Conservation (phyloP, 64 coral and sea anemone genomes). For the Montipora efflorescens region DNA sequence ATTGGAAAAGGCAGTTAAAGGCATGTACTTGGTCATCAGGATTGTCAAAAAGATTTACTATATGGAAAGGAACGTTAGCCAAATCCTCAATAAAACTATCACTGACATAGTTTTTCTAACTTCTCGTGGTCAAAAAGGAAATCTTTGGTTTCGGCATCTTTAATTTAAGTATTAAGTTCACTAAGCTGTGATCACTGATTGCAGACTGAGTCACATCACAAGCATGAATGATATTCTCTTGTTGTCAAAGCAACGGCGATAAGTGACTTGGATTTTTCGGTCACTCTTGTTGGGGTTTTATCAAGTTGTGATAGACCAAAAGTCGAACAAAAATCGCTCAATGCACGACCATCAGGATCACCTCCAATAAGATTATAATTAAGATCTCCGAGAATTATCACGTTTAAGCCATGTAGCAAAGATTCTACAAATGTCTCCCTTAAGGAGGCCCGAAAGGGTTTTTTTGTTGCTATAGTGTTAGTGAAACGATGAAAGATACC, state of each 20-base stretch:
- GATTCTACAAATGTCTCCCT: not conserved
- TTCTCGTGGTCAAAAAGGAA: no score
- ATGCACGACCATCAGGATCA: not conserved
- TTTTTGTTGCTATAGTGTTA: no score
- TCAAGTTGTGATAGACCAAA: conserved; percentile 21
- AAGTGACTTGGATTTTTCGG: no score
- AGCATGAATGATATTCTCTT: conserved; percentile 21
- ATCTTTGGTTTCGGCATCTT: no score
- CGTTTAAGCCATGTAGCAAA: not conserved
- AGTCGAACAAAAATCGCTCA: not conserved
- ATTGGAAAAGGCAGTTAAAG: no score
- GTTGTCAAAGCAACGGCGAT: not conserved
- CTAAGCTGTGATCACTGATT: conserved; percentile 39
- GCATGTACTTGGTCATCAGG: no score
- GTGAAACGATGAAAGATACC: no score
- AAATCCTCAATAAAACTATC: no score
- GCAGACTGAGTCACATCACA: conserved; percentile 17
- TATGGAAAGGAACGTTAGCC: no score
- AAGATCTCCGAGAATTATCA: not conserved
- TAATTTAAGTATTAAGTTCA: not conserved
- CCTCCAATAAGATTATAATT: not conserved
- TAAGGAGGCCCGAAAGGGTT: no score
- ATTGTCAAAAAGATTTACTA: no score
- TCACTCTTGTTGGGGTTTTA: not conserved
- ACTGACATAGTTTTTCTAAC: no score